Conservation (phyloP, 2,888 invertebrate species). For the Stenolophus ochropezus region DNA sequence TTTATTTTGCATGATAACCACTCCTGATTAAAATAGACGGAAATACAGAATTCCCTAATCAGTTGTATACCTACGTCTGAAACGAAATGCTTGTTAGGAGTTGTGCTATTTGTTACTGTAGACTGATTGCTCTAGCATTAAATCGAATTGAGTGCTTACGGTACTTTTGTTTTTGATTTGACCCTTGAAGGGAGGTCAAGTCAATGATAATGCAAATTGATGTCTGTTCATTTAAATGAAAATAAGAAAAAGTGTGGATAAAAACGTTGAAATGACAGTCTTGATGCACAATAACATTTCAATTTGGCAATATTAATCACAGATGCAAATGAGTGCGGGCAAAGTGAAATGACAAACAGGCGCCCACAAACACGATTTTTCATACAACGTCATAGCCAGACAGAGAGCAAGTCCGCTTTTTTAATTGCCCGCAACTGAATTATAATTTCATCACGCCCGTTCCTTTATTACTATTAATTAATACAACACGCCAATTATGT, state of each 20-base stretch:
- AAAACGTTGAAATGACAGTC: not conserved
- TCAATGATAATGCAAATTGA: too few relatives aligned
- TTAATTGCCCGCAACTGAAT: slow-evolving; percentile 36
- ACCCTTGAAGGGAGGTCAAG: too few relatives aligned
- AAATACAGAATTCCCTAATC: too few relatives aligned
- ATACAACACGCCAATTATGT: slow-evolving; percentile 59
- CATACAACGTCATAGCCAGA: slow-evolving; percentile 35
- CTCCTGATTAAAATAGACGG: too few relatives aligned
- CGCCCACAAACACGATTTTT: slow-evolving; percentile 16
- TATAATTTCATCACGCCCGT: slow-evolving; percentile 54
- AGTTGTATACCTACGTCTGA: too few relatives aligned
- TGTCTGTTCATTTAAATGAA: too few relatives aligned
- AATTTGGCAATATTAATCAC: not conserved
- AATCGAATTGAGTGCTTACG: too few relatives aligned
- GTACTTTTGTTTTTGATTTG: too few relatives aligned
- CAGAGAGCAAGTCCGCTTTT: slow-evolving; percentile 23
- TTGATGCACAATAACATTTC: not conserved
- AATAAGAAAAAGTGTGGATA: not conserved
- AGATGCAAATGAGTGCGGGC: not conserved
- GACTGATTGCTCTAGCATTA: too few relatives aligned
- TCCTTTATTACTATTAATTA: slow-evolving; percentile 58
- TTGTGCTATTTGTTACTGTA: too few relatives aligned
- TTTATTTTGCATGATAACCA: too few relatives aligned
- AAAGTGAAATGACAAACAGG: not conserved
- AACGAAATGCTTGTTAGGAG: too few relatives aligned